Base-by-base conservation (phyloP, 2,888 invertebrate genomes). In the Chydorus sphaericus region DNA sequence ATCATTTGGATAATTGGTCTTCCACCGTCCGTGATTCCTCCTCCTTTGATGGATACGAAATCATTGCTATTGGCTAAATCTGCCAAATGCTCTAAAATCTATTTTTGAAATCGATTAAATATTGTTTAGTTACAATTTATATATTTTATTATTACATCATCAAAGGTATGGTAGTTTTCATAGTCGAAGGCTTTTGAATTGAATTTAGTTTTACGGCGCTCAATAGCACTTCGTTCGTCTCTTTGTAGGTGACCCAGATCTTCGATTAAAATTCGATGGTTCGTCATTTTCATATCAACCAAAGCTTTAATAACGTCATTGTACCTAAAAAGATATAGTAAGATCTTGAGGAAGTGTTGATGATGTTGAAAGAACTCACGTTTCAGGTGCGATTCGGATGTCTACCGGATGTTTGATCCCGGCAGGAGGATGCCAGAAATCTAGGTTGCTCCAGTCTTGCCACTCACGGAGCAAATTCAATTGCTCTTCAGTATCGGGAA, bases 401-500 rank as follows among this genome's bases (percentile, higher is more conserved):
- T 37, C 26, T 16, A 26, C 37, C 14, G 23, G 26, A 7, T 37
- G 16, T 26, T 31, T 23, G n/a, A 52, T 18, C 7, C 31, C 31
- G 3, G n/a, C 31, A 16, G 36, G 37, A 11, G 20, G 37, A 31
- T n/a, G 16, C 37, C 36, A 36, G 18, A 23, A 52, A 14, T 36
- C 26, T 14, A 44, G 14, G 23, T 26, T 26, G 11, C 6, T 26
- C 4, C 3, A 14, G 6, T 23, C 11, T 44, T 44, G 44, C 44
- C 44, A 44, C 5, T 44, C 10, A 3, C 18, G 4, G 14, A 44
- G 28, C 5, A 44, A 7, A 1, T 44, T n/a, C 26, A 44, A n/a
- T 23, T 44, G 44, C 14, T 23, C 26, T 10, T 23, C 18, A 10
- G 44, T 44, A 23, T 26, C 23, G 7, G 44, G 44, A 23, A 75